Evolutionary conservation across 2,888 invertebrate genomes (phyloP).

Genomic region (Latrodectus elegans): DNA sequence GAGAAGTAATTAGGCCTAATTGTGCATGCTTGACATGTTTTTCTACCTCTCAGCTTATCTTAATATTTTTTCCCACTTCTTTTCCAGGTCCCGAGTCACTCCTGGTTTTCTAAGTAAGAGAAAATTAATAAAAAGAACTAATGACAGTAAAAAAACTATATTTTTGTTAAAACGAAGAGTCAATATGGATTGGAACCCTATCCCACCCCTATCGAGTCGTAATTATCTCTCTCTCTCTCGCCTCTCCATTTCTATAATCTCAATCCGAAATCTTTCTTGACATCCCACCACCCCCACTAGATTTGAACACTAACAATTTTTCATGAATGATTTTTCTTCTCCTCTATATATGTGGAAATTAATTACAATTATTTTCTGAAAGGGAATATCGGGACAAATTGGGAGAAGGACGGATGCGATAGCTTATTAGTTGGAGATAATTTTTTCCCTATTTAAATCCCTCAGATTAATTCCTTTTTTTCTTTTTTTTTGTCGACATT

Average conservation of each 20-base stretch:
- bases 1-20: constrained; percentile 68
- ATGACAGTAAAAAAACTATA: constrained; percentile 5
- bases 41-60: constrained; percentile 12
- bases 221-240: constrained; percentile 38
- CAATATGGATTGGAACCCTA: constrained; percentile 38
- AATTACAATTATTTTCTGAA: constrained; percentile 45
- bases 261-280: constrained; percentile 31
- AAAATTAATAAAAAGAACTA: constrained; percentile 25
- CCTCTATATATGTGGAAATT: constrained; percentile 37
- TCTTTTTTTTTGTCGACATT: not conserved
- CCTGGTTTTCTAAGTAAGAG: constrained; percentile 6
- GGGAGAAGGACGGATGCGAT: not conserved
- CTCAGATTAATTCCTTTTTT: constrained; percentile 19
- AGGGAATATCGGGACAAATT: constrained; percentile 55
- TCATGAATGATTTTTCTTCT: constrained; percentile 48
- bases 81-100: constrained; percentile 11
- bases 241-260: constrained; percentile 33
- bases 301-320: constrained; percentile 33
- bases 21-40: constrained; percentile 68
- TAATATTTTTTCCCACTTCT: constrained; percentile 28
- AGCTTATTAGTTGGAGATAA: constrained; percentile 9
- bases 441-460: not conserved
- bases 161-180: constrained; percentile 63
- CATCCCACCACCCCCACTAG: not conserved
- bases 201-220: constrained; percentile 5